Base-by-base conservation (phyloP, 2,113 vertebrate species). In the Cryptotis parvus region DNA sequence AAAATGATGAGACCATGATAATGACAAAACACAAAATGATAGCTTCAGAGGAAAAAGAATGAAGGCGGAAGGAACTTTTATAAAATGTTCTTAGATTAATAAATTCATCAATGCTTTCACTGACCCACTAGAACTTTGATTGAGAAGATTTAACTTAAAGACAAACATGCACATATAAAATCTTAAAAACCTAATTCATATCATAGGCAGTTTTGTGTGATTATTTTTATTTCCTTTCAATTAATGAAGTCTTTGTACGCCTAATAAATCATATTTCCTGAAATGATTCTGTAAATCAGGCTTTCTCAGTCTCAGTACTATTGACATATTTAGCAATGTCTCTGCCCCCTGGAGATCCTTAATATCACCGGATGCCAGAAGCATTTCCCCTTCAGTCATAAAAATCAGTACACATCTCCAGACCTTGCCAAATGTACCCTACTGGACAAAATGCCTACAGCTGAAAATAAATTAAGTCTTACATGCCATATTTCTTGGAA, bases 221-320 rank as follows among this genome's bases (percentile, higher is more conserved):
- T 78, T 70, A 4, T 45, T 33, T 86, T 69, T 55, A n/a, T 43
- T 93, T 69, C 22, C 74, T 91, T 86, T 41, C 55, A 75, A 55
- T 78, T 58, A 58, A 22, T 35, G 35, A 86, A 31, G 10, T 33
- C 15, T 91, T 83, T 49, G 49, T 79, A 41, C 70, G 33, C 8
- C 55, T 49, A 52, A 35, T 45, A 82, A 75, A 31, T n/a, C 20
- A 66, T 11, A 26, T 6, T 39, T 85, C 37, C 45, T 78, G 78
- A 58, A 63, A n/a, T 87, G 78, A 66, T 27, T 77, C 3, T 49
- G 15, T 63, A 73, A 88, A 49, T 27, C 20, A 24, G 11, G 4
- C 9, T 65, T 84, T 43, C 68, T 89, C 72, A 83, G 4, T 18
- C 24, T 79, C 27, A 9, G n/a, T 33, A 73, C 15, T 24, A 26